Percentiles rank a stretch among this genome's conserved stretches.
phyloP scores from a whole-genome alignment of 2,797 vertebrate genomes.

The Cryptoprocta ferox region DNA sequence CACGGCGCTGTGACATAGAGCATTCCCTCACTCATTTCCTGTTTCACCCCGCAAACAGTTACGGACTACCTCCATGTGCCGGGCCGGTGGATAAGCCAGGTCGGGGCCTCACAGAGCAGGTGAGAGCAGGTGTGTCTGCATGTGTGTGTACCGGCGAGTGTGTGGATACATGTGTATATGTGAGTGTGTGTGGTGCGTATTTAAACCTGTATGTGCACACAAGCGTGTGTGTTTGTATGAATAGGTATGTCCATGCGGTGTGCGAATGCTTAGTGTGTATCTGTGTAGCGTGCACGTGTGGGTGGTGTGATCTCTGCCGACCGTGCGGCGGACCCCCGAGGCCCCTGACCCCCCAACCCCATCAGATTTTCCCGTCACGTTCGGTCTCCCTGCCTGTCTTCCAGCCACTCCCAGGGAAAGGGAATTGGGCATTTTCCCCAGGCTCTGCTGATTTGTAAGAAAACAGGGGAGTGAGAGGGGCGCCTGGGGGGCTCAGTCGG shows the following conservation, averaged over 20 bases:
- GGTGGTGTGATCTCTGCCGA: background rate
- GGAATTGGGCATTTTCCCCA: background rate
- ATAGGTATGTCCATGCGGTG: background rate
- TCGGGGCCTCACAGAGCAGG: rapidly evolving
- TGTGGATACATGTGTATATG: background rate
- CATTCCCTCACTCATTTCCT: background rate
- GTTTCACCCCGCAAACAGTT: background rate
- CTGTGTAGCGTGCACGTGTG: background rate
- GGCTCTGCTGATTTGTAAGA: background rate
- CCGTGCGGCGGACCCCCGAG: background rate
- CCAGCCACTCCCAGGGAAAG: background rate
- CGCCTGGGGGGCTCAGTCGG: too few species aligned
- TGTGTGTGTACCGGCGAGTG: background rate
- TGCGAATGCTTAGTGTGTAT: background rate
- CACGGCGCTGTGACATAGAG: rapidly evolving
- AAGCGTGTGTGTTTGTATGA: background rate
- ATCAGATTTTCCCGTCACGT: rapidly evolving
- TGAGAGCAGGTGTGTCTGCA: rapidly evolving
- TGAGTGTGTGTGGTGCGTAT: background rate
- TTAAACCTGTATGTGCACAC: background rate
- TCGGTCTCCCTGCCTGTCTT: background rate
- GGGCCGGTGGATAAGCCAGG: background rate
- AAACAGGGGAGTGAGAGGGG: rapidly evolving
- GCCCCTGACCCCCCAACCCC: too few species aligned
- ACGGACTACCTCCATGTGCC: background rate